Evolutionary conservation across 2,888 invertebrate species (phyloP).

Genomic region (Carcina quercana): DNA sequence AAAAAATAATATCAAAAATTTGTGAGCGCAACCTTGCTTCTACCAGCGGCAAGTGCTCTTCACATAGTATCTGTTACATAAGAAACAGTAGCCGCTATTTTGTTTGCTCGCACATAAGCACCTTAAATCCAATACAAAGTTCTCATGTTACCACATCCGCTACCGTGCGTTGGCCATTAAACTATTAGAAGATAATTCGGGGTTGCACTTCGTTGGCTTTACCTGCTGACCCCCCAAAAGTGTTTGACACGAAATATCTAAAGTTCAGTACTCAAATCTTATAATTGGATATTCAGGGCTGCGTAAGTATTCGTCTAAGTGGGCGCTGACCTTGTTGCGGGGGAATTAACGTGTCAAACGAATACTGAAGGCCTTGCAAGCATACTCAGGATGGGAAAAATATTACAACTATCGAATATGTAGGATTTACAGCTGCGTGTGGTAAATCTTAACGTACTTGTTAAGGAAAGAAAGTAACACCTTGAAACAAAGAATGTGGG

Average conservation of each 20-base stretch:
- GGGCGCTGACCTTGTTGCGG: not conserved
- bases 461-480: too few species aligned
- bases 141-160: slow-evolving; percentile 63
- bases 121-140: slow-evolving; percentile 48
- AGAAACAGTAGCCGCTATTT: slow-evolving; percentile 6
- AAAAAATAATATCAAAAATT: too few species aligned
- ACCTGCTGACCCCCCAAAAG: slow-evolving; percentile 59
- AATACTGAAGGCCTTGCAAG: too few species aligned
- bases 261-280: slow-evolving; percentile 65
- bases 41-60: too few species aligned
- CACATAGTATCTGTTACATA: slow-evolving; percentile 3
- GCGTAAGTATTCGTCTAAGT: slow-evolving; percentile 4
- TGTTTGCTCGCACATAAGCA: slow-evolving; percentile 40
- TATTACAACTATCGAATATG: too few species aligned
- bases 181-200: slow-evolving; percentile 62
- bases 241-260: slow-evolving; percentile 54
- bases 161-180: slow-evolving; percentile 47
- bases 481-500: too few species aligned
- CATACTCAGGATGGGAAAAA: too few species aligned
- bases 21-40: too few species aligned
- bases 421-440: too few species aligned
- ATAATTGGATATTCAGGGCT: slow-evolving; percentile 49
- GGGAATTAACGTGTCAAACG: too few species aligned
- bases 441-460: too few species aligned
- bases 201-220: slow-evolving; percentile 67